phyloP scores from a whole-genome alignment of 2,797 vertebrate genomes.

The Nyctibius grandis region DNA sequence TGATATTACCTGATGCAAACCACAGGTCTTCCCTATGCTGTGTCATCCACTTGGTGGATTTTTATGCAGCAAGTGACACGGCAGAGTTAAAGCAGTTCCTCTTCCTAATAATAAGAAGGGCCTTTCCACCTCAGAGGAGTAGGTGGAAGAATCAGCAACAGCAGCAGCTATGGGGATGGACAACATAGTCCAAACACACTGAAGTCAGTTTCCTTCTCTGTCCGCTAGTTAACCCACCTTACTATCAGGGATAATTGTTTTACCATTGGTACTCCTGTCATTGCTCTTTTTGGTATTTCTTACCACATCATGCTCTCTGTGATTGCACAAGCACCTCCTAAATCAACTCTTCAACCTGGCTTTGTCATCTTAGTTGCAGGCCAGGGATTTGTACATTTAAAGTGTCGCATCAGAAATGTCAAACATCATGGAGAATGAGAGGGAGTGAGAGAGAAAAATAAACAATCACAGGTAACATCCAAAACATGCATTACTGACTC shows the following conservation, averaged over 20 bases:
- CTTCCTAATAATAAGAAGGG: background rate
- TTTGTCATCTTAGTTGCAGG: background rate
- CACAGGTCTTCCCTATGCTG: background rate
- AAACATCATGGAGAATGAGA: background rate
- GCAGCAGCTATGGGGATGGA: background rate
- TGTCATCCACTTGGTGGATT: background rate
- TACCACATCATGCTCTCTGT: background rate
- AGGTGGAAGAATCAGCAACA: background rate
- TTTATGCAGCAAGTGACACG: background rate
- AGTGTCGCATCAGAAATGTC: background rate
- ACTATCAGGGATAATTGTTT: background rate
- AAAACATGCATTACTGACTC: background rate
- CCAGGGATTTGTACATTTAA: background rate
- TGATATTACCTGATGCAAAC: background rate
- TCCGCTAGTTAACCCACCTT: background rate
- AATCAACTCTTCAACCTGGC: background rate
- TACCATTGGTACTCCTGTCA: background rate
- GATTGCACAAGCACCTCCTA: background rate
- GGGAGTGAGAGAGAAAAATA: background rate
- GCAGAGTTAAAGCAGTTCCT: background rate
- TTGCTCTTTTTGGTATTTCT: background rate
- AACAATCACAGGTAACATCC: background rate
- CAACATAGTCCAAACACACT: background rate
- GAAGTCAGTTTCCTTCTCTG: background rate
- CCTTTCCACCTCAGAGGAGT: background rate